Evolutionary conservation across 2,797 vertebrate species (phyloP).

Genomic region (Sus cebifrons): DNA sequence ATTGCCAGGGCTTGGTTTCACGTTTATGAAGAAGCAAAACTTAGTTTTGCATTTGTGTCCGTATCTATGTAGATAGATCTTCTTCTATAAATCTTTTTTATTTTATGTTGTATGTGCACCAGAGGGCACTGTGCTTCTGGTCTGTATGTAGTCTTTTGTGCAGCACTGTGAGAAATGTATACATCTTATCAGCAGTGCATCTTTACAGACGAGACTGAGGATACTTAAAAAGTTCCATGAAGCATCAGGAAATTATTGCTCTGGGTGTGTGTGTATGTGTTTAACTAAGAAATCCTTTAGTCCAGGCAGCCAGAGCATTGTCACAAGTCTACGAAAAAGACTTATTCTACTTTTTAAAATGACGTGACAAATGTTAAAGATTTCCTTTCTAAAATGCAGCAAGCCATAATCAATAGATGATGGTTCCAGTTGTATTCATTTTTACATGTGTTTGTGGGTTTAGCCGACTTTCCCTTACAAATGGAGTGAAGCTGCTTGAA

Average conservation of each 20-base stretch:
- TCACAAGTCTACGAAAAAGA: background rate
- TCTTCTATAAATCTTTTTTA: conserved; percentile 51
- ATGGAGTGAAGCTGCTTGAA: background rate
- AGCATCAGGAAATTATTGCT: background rate
- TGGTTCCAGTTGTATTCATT: background rate
- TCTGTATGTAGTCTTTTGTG: conserved; percentile 77
- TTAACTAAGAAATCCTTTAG: background rate
- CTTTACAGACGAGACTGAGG: conserved; percentile 79
- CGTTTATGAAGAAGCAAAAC: background rate
- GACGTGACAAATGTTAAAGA: background rate
- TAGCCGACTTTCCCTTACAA: background rate
- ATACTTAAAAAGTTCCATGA: conserved; percentile 32
- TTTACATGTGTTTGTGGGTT: background rate
- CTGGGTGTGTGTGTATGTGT: conserved; percentile 53
- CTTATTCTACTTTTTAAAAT: background rate
- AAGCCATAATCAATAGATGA: background rate
- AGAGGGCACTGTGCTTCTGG: conserved; percentile 89
- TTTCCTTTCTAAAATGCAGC: conserved; percentile 7
- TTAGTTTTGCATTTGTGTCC: background rate
- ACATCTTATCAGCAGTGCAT: conserved; percentile 76
- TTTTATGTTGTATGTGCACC: conserved; percentile 83
- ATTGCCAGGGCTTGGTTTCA: background rate
- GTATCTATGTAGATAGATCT: background rate
- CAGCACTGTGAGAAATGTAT: conserved; percentile 72
- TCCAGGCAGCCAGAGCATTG: background rate